These are phyloP conservation scores for Planococcus citri DNA, from an alignment of 1,140 invertebrate genomes.

Conservation along the genomic window DNA sequence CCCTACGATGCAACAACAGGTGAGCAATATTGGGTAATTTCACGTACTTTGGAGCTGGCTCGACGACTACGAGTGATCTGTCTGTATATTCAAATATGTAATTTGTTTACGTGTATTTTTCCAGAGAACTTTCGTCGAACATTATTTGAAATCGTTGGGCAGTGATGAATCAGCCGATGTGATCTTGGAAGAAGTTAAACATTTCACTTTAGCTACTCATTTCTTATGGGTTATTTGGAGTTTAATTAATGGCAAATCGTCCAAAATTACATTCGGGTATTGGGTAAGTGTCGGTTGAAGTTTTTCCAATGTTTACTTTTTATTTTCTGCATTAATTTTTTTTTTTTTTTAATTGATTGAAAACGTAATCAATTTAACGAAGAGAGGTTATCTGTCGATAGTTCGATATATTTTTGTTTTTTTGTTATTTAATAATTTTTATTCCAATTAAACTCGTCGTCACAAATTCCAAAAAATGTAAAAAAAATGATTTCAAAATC, in stretches of 20 bases:
- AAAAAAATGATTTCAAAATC: background rate
- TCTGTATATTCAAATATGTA: too few species aligned
- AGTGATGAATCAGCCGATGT: constrained; percentile 24
- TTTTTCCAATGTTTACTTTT: background rate
- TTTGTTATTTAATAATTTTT: too few species aligned
- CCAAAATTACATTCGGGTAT: constrained; percentile 87
- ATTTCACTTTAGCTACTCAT: constrained; percentile 77
- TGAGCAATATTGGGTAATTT: constrained; percentile 34
- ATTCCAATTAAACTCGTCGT: too few species aligned
- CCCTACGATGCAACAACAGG: constrained; percentile 67
- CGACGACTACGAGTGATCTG: too few species aligned
- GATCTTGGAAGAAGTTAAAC: constrained; percentile 60
- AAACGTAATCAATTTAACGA: too few species aligned
- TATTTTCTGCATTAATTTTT: background rate
- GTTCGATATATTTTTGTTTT: too few species aligned
- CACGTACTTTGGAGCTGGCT: too few species aligned
- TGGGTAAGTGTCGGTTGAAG: constrained; percentile 50
- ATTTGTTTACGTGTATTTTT: background rate
- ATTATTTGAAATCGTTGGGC: constrained; percentile 25
- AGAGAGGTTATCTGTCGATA: too few species aligned
- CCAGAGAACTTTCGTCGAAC: constrained; percentile 29
- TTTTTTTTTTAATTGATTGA: too few species aligned
- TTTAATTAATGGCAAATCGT: constrained; percentile 72
- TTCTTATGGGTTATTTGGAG: constrained; percentile 88
- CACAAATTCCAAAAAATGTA: background rate